Base-by-base conservation (phyloP, 2,888 invertebrate species). In the Tipula lateralis region DNA sequence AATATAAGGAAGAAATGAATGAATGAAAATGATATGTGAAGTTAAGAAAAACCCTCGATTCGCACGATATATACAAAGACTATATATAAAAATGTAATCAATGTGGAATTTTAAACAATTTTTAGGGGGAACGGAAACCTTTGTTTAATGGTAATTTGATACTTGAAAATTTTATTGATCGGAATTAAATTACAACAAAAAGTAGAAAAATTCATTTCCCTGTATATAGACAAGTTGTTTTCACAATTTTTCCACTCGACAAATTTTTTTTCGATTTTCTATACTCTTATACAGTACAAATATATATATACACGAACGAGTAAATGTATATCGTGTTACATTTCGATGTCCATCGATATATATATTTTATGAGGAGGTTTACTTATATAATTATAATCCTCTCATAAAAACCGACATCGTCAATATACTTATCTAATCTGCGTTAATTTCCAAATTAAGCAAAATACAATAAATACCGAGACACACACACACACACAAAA, bases 141-240 rank as follows among this genome's bases (percentile, higher is more conserved):
- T 66, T 66, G 66, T 66, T 66, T 24, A 66, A 24, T 66, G 66
- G 66, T 66, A 66, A 66, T 66, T 66, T 24, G 66, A 66, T 24
- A 66, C 66, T 66, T 66, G 66, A 66, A 66, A 66, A 66, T 66
- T 66, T 66, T 66, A 66, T 66, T 66, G 66, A 66, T 66, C 66
- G 66, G 66, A 66, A 66, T 66, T 66, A 66, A 66, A 66, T 66
- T 66, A 66, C 66, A 66, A 66, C 24, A 66, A 24, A 66, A 66
- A 50, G 16, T 16, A n/a, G 19, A 66, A 66, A 66, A 66, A 24
- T 66, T 24, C 66, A 66, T 66, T 66, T 66, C 66, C 66, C 66
- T 66, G 24, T 66, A 66, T 66, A n/a, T 44, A 44, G n/a, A n/a
- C n/a, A 36, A 36, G 12, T 44, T 24, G 19, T 66, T 50, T 66